Base-by-base conservation (phyloP, 2,888 invertebrate genomes). In the Folsomia candida region DNA sequence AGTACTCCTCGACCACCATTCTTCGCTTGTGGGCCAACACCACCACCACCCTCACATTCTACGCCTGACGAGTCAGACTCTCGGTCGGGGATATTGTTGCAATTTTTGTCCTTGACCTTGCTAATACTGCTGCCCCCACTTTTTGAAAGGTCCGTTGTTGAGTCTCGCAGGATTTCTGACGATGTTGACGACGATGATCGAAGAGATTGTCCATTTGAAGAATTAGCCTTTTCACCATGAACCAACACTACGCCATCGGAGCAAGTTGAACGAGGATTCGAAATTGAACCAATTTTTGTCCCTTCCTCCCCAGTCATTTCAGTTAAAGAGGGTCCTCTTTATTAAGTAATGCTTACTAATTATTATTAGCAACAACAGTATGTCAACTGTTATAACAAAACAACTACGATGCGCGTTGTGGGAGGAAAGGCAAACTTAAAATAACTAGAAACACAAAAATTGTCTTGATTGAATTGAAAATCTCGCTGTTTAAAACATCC, bases 281-380 rank as follows among this genome's bases (percentile, higher is more conserved):
- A 37, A 69, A 67, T 72, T 58, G 67, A 63, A 69, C 66, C 69
- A 74, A 74, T 72, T 72, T 74, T 71, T 67, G 72, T 68, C 69
- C 71, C 74, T 70, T 74, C 74, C 66, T 74, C 74, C 71, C 74
- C 74, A 74, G 74, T 74, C 74, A 74, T 74, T 74, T 74, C 74
- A 74, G 70, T 63, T 58, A 27, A 62, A 25, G 26, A 37, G 37
- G 6, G 37, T 37, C 37, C 37, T 37, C 37, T 14, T 37, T 37
- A 37, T 37, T 37, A 9, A 37, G n/a, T n/a, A n/a, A n/a, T n/a
- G n/a, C n/a, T n/a, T n/a, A n/a, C n/a, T n/a, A n/a, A n/a, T n/a
- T n/a, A n/a, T n/a, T n/a, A n/a, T n/a, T n/a, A n/a, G n/a, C n/a
- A n/a, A n/a, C n/a, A n/a, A n/a, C n/a, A n/a, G n/a, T n/a, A n/a